phyloP scores from a whole-genome alignment of 2,797 vertebrate genomes.

The Propithecus perrieri region DNA sequence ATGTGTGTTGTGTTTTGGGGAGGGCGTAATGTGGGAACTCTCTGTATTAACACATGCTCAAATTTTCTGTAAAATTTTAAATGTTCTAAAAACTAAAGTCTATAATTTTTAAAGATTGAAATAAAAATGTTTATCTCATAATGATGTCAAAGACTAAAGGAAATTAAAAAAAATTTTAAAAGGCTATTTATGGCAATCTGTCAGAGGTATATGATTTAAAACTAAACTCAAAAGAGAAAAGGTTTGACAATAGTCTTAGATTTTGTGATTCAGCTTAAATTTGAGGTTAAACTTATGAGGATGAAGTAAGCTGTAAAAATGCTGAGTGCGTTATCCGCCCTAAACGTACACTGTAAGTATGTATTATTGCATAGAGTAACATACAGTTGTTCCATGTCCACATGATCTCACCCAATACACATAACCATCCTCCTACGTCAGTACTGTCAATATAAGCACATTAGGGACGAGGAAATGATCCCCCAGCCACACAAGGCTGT shows the following conservation, averaged over 20 bases:
- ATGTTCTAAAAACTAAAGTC: neutral
- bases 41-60: neutral
- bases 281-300: neutral
- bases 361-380: neutral
- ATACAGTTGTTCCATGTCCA: neutral
- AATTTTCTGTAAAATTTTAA: neutral
- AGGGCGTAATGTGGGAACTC: neutral
- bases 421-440: neutral
- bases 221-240: neutral
- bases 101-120: neutral
- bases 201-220: neutral
- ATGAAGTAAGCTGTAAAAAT: neutral
- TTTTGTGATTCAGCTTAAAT: neutral
- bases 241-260: no score
- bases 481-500: neutral
- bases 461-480: neutral
- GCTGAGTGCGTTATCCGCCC: neutral
- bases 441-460: rapidly evolving
- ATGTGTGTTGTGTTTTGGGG: neutral
- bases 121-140: neutral
- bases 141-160: neutral
- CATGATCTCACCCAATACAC: neutral
- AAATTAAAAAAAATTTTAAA: neutral
- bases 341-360: rapidly evolving
- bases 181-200: neutral